A percentile compares a stretch with the other conserved stretches of the same genome.
Evolutionary conservation across 2,888 invertebrate genomes (phyloP).

Genomic region (Altica lythri): DNA sequence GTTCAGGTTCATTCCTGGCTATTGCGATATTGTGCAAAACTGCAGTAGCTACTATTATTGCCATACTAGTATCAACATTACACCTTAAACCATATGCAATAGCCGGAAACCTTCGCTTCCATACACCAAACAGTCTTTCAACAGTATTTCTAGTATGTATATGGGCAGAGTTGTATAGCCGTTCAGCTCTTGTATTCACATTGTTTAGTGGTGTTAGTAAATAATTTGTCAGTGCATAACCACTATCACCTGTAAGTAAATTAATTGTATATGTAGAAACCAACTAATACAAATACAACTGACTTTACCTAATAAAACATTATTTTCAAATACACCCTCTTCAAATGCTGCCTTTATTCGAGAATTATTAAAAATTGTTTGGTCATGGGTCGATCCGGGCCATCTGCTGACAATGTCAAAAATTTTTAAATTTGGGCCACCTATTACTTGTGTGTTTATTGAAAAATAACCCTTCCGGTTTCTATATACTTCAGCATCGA

Average conservation of each 20-base stretch:
- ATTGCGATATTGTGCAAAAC: slow-evolving; percentile 37
- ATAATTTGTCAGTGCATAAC: slow-evolving; percentile 28
- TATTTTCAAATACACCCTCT: slow-evolving; percentile 12
- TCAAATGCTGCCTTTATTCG: slow-evolving; percentile 13
- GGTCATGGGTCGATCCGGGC: slow-evolving; percentile 23
- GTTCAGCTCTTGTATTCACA: slow-evolving; percentile 30
- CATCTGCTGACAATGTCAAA: slow-evolving; percentile 11
- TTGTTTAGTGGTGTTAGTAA: slow-evolving; percentile 37
- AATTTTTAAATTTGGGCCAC: slow-evolving; percentile 4
- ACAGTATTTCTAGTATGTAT: slow-evolving; percentile 35
- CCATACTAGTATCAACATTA: slow-evolving; percentile 24
- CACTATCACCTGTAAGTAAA: slow-evolving; percentile 35
- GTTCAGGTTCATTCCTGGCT: slow-evolving; percentile 23
- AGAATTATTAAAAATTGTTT: slow-evolving; percentile 19
- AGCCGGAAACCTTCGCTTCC: slow-evolving; percentile 38
- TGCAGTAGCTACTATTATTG: slow-evolving; percentile 35
- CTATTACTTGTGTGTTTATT: slow-evolving; percentile 7
- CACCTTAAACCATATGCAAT: slow-evolving; percentile 31
- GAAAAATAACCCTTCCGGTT: slow-evolving; percentile 13
- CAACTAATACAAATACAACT: background rate
- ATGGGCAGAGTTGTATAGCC: slow-evolving; percentile 38
- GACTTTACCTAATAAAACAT: slow-evolving; percentile 18
- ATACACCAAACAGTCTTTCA: slow-evolving; percentile 33
- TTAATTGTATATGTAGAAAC: background rate
- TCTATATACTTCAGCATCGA: slow-evolving; percentile 11